Evolutionary conservation across 23 tunicate genomes (phyloP), one percentile per base, ranked within the genome.

Genomic region (Halocynthia aurantium): DNA sequence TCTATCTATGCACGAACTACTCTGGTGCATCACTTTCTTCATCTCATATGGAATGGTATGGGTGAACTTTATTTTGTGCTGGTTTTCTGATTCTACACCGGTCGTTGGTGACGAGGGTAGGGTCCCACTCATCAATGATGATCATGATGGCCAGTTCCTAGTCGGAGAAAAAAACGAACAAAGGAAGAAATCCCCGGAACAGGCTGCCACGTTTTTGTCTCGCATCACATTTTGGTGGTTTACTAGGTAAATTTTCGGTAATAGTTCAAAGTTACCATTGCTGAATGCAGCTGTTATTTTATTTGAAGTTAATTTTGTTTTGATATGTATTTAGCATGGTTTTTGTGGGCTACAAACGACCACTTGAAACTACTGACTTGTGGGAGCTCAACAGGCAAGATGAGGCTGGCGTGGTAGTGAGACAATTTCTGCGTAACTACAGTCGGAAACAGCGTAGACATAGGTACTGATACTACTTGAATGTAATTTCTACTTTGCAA

Each of bases 201-300:
- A 40, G 9, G 80, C 53, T 7, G 84, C 90, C 49, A 85, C 90
- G 7, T 85, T 85, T 53, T 22, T 85, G 18, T 85, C 90, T 0
- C 80, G 68, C 6, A 80, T 85, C 50, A 61, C 84, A 6, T 85
- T 85, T 49, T 80, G 90, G 84, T 85, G 90, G 90, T 85, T 85
- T 74, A 85, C 77, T 19, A 64, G 76, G 90, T 85, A 67, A 55
- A 67, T 31, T 0, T 4, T 31, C 4, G 44, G 44, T 31, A 31
- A 31, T 31, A 31, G 44, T 31, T 31, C 44, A 31, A 31, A 31
- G 44, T 31, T 31, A 31, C 44, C 44, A 4, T 31, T 31, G 44
- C 4, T 31, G 44, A 31, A 31, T 31, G 44, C 4, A 4, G 44
- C 44, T 31, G 44, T 31, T 31, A 31, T 31, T 31, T 31, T 31